Evolutionary conservation across 2,888 invertebrate genomes (phyloP).

Genomic region (Drosophila leonis): DNA sequence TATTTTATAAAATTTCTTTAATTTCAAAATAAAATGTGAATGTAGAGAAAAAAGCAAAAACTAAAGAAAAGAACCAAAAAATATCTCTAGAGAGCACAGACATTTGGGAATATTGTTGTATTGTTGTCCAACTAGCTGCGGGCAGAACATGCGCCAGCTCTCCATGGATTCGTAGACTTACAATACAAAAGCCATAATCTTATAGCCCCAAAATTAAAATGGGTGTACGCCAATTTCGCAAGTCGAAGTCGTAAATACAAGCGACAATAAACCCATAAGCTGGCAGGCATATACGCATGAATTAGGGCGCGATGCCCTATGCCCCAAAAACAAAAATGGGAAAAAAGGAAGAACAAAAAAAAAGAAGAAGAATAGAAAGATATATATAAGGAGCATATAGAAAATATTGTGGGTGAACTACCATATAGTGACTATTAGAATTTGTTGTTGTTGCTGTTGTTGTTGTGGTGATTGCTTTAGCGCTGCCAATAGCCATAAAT

Average conservation of each 20-base stretch:
- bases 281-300: conserved; percentile 60
- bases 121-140: conserved; percentile 14
- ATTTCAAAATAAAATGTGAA: not conserved
- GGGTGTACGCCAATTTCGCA: conserved; percentile 75
- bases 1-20: not conserved
- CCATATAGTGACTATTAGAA: conserved; percentile 55
- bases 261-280: conserved; percentile 79
- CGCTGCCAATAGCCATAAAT: conserved; percentile 76
- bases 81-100: not conserved
- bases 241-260: conserved; percentile 73
- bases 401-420: conserved; percentile 47
- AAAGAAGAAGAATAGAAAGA: conserved; percentile 5
- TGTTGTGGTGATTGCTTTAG: conserved; percentile 68
- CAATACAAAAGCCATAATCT: conserved; percentile 73
- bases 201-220: conserved; percentile 72
- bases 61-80: not conserved
- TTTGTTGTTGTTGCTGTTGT: conserved; percentile 28
- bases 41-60: not conserved
- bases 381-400: conserved; percentile 47
- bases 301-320: conserved; percentile 41
- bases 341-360: conserved; percentile 2
- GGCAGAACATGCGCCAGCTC: conserved; percentile 11
- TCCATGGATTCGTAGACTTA: conserved; percentile 33
- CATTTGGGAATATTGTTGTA: conserved; percentile 8
- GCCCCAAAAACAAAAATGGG: conserved; percentile 4